These are phyloP conservation scores for Volucella inanis DNA, from an alignment of 2,888 invertebrate species.

Conservation along the genomic window DNA sequence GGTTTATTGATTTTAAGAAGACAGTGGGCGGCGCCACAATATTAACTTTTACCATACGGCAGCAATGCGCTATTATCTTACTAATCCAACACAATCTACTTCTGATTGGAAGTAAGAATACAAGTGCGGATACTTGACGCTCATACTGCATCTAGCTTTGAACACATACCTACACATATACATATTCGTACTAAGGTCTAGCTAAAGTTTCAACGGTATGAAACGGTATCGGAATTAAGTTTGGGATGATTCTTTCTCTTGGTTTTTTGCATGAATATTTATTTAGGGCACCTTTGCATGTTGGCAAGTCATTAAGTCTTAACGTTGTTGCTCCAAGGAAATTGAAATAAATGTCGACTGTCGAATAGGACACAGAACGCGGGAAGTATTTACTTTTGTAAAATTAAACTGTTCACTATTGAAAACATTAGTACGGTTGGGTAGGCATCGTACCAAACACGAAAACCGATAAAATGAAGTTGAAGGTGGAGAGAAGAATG, in stretches of 20 bases:
- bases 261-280: conserved; percentile 56
- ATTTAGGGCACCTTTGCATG: conserved; percentile 79
- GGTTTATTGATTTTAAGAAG: conserved; percentile 47
- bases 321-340: conserved; percentile 77
- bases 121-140: neutral
- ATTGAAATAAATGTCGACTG: conserved; percentile 79
- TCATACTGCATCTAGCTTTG: too few species aligned
- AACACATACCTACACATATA: too few species aligned
- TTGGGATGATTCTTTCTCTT: conserved; percentile 10
- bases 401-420: conserved; percentile 56
- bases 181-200: neutral
- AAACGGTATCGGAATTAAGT: neutral
- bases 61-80: conserved; percentile 47
- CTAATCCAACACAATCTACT: conserved; percentile 66
- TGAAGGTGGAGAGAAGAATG: conserved; percentile 9
- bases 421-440: neutral
- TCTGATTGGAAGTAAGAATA: conserved; percentile 51
- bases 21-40: conserved; percentile 35
- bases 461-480: conserved; percentile 57
- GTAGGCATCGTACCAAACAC: conserved; percentile 38
- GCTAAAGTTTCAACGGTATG: conserved; percentile 3
- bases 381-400: conserved; percentile 79
- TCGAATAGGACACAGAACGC: conserved; percentile 75
- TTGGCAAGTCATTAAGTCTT: conserved; percentile 80
- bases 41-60: neutral